These are phyloP conservation scores for Eumeta japonica DNA, from an alignment of 1,140 invertebrate genomes.

Conservation along the genomic window DNA sequence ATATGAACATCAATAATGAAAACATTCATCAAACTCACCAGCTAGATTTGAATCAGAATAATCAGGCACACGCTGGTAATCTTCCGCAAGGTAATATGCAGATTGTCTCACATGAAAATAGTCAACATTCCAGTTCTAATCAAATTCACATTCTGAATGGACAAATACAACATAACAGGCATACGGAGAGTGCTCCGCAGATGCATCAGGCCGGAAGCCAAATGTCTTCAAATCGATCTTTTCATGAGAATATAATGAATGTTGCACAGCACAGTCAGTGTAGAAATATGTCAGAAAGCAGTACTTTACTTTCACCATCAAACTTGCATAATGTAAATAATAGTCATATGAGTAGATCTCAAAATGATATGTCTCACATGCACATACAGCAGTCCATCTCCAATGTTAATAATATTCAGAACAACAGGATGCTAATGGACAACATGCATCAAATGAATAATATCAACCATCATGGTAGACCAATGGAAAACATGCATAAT, in stretches of 20 bases:
- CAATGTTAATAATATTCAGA: constrained; percentile 47
- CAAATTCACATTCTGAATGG: constrained; percentile 52
- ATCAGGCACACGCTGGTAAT: constrained; percentile 34
- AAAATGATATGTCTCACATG: constrained; percentile 45
- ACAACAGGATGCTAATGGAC: constrained; percentile 48
- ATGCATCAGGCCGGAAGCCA: constrained; percentile 32
- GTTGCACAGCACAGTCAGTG: constrained; percentile 31
- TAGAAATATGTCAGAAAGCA: background rate
- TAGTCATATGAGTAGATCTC: constrained; percentile 35
- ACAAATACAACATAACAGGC: constrained; percentile 45
- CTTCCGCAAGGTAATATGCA: constrained; percentile 41
- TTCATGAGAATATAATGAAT: constrained; percentile 43
- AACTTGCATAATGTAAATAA: constrained; percentile 34
- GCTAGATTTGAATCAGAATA: constrained; percentile 9
- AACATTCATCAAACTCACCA: constrained; percentile 21
- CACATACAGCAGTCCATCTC: constrained; percentile 44
- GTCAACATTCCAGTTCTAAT: constrained; percentile 28
- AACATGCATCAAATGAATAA: constrained; percentile 43
- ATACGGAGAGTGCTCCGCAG: constrained; percentile 31
- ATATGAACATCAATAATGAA: constrained; percentile 25
- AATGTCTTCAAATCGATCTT: constrained; percentile 29
- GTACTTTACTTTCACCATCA: background rate
- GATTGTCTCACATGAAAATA: constrained; percentile 42
- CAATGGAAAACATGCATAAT: constrained; percentile 43
- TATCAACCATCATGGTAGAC: constrained; percentile 38